Evolutionary conservation across 2,888 invertebrate species (phyloP).

Genomic region (Formica aserva): DNA sequence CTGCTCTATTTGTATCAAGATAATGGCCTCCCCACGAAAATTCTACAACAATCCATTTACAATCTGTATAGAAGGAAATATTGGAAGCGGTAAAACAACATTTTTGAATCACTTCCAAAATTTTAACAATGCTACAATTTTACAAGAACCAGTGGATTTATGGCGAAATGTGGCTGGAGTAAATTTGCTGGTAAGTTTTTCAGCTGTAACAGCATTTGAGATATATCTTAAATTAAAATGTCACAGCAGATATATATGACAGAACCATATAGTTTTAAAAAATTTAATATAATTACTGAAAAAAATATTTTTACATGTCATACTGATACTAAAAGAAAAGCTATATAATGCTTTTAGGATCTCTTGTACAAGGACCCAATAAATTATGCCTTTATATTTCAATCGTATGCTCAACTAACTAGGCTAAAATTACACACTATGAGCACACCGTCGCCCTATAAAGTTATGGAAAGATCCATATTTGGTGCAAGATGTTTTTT

Average conservation of each 20-base stretch:
- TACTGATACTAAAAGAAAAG: background rate
- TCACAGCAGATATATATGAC: background rate
- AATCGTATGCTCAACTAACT: constrained; percentile 96
- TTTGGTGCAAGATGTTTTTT: constrained; percentile 95
- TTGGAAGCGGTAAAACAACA: constrained; percentile 96
- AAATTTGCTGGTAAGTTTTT: constrained; percentile 89
- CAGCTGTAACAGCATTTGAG: background rate
- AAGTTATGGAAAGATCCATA: constrained; percentile 95
- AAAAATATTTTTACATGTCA: background rate
- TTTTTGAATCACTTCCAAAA: constrained; percentile 93
- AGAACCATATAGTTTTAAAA: background rate
- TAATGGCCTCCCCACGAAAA: constrained; percentile 62
- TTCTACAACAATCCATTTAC: constrained; percentile 89
- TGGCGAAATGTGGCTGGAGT: constrained; percentile 93
- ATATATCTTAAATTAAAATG: background rate
- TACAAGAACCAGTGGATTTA: constrained; percentile 93
- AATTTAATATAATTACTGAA: background rate
- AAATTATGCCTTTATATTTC: constrained; percentile 95
- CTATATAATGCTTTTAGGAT: constrained; percentile 86
- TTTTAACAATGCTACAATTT: constrained; percentile 89
- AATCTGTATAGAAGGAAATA: constrained; percentile 95
- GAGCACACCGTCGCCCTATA: constrained; percentile 89
- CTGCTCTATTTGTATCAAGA: background rate
- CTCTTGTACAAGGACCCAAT: constrained; percentile 94
- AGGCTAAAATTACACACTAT: constrained; percentile 93